Percentiles rank a stretch among this genome's conserved stretches.
Conservation (phyloP, 2,797 vertebrate species). For the Steatocranus sp. region DNA sequence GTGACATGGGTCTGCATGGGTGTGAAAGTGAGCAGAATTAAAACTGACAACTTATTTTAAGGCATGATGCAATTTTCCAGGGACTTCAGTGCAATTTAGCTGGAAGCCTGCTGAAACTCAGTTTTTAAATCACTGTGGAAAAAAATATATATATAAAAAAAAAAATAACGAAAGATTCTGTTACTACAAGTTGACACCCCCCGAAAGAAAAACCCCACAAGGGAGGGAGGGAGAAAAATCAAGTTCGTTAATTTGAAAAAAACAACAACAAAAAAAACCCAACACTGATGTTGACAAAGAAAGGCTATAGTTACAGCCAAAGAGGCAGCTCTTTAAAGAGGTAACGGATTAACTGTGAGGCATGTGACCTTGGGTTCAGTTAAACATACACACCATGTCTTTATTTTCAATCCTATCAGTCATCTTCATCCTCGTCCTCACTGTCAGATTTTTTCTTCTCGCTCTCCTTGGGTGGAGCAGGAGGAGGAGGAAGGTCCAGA, state of each 20-base stretch:
- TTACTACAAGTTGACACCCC: not conserved
- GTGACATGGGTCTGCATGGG: not conserved
- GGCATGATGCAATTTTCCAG: not conserved
- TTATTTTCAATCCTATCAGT: slow-evolving; percentile 28
- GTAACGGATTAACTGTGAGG: slow-evolving; percentile 24
- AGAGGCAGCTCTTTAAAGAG: slow-evolving; percentile 22
- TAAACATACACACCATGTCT: not conserved
- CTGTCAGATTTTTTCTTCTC: slow-evolving; percentile 48
- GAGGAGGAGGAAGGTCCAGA: slow-evolving; percentile 84
- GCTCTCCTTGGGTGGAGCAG: slow-evolving; percentile 43
- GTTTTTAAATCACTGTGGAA: not conserved
- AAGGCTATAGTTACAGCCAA: slow-evolving; percentile 1
- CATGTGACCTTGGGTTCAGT: slow-evolving; percentile 10
- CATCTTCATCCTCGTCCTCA: slow-evolving; percentile 56
- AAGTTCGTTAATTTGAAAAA: not conserved
- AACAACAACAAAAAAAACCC: too few species aligned
- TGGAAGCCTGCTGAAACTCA: not conserved
- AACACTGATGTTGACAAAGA: not conserved
- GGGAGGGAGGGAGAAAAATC: not conserved
- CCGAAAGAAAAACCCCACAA: fast-evolving
- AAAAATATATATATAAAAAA: not conserved
- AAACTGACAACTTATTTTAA: not conserved
- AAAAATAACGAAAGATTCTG: not conserved
- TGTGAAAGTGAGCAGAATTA: not conserved
- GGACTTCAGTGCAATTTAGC: slow-evolving; percentile 22